These are phyloP conservation scores for Oophaga sylvatica DNA, from an alignment of 2,797 vertebrate genomes.

Conservation along the genomic window DNA sequence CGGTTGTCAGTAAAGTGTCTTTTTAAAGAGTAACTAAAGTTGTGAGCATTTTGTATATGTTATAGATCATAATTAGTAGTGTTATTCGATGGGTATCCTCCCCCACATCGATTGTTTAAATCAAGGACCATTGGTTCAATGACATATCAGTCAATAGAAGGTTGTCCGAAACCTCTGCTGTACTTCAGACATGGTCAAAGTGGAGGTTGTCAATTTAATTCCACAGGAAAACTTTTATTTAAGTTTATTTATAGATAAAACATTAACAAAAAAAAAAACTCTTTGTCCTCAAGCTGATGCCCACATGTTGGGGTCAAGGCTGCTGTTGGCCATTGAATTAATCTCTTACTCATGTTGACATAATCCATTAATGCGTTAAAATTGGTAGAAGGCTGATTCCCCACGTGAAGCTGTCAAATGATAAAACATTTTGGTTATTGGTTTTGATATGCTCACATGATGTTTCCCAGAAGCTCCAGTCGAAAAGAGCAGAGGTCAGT, in stretches of 20 bases:
- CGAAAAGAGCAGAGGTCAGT: constrained; percentile 29
- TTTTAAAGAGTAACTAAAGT: too few relatives aligned
- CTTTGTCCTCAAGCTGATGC: not conserved
- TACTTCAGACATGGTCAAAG: not conserved
- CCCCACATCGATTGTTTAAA: too few relatives aligned
- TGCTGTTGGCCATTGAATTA: constrained; percentile 12
- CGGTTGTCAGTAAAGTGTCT: too few relatives aligned
- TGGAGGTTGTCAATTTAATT: not conserved
- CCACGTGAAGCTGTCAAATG: constrained; percentile 5
- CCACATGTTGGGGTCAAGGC: constrained; percentile 26
- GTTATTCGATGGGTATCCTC: too few relatives aligned
- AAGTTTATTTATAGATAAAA: not conserved
- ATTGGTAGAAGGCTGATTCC: constrained; percentile 21
- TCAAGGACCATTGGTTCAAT: too few relatives aligned
- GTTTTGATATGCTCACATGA: not conserved
- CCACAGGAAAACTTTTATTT: not conserved
- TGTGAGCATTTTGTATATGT: too few relatives aligned
- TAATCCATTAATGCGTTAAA: constrained; percentile 52
- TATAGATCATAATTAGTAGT: too few relatives aligned
- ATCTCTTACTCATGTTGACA: constrained; percentile 23
- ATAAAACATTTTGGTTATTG: constrained; percentile 18
- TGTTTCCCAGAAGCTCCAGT: constrained; percentile 24
- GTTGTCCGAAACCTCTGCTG: not conserved
- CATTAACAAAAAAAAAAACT: not conserved
- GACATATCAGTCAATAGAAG: not conserved